Conservation (phyloP, 2,113 vertebrate species). For the Xenotilapia flavipinnis region DNA sequence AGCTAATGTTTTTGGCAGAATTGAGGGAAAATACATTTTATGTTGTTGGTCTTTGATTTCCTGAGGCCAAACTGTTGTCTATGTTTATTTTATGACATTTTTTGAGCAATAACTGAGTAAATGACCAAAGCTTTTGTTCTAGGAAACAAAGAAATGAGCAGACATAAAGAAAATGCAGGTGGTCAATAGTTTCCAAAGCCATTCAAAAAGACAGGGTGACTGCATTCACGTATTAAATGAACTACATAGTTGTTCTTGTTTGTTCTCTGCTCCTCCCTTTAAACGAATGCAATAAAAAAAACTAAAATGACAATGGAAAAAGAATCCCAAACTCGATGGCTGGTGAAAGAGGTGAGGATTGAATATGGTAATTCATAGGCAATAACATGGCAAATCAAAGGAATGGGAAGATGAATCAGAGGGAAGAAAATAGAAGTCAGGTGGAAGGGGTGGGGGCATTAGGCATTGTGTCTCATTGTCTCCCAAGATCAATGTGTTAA, state of each 20-base stretch:
- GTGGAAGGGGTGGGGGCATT: neutral
- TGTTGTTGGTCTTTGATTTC: neutral
- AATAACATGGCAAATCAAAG: constrained; percentile 54
- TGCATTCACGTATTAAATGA: neutral
- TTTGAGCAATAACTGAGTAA: neutral
- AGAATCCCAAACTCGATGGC: neutral
- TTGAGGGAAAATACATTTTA: neutral
- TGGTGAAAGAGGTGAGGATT: neutral
- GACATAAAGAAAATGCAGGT: neutral
- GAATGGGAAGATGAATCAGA: constrained; percentile 43
- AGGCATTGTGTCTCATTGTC: constrained; percentile 51
- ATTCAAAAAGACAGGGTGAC: neutral
- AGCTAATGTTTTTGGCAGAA: neutral
- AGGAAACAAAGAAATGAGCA: neutral
- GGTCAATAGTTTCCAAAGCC: neutral
- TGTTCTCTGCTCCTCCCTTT: neutral
- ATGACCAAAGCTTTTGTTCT: neutral
- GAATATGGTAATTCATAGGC: constrained; percentile 32
- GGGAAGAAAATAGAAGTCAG: constrained; percentile 31
- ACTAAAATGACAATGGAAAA: neutral
- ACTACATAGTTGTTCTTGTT: neutral
- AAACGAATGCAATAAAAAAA: constrained; percentile 9
- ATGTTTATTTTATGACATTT: neutral
- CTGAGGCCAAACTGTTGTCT: neutral
- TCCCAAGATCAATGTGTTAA: constrained; percentile 74